Evolutionary conservation across 2,888 invertebrate genomes (phyloP), one percentile per base, ranked within the genome.

Genomic region (Drosophila prolongata): DNA sequence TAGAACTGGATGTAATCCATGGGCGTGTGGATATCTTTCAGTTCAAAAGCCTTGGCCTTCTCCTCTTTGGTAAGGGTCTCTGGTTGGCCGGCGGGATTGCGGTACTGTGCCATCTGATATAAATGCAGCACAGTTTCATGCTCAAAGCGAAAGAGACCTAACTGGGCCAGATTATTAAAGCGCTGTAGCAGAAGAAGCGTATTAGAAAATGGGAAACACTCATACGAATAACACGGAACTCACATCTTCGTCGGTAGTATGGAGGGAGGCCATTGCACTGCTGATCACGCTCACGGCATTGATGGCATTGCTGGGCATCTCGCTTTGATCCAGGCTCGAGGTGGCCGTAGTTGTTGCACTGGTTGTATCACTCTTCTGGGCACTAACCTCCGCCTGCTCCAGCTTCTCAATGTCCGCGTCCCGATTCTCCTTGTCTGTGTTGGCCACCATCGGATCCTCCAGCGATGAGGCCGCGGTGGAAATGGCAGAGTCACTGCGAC

Each of bases 251-350:
- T 92, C 91, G 30, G 91, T 89, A 27, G 90, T 92, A 46, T 90
- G 90, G 35, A 91, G 69, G 3, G 92, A 91, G 13, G 92, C 91
- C 91, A 92, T 91, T 34, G 92, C 91, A 68, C 92, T 92, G 77
- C 92, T 92, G 24, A 92, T 91, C 11, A 92, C 91, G 49, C 91
- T 90, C 0, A 92, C 91, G 10, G 91, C 91, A 85, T 92, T 91
- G 40, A 91, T 84, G 4, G 90, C 81, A 73, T 87, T 90, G 53
- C 76, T 87, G 30, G 84, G 81, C 60, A 85, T 78, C 19, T 88
- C 80, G 30, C 84, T 82, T n/a, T 75, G 84, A 54, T 85, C 86
- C 16, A 80, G 55, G 27, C 83, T 85, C 0, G 80, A 80, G 11
- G 77, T 79, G 24, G 74, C 69, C 9, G 84, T 83, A 5, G 86